phyloP scores from a whole-genome alignment of 2,113 vertebrate species.

The Mus pahari region DNA sequence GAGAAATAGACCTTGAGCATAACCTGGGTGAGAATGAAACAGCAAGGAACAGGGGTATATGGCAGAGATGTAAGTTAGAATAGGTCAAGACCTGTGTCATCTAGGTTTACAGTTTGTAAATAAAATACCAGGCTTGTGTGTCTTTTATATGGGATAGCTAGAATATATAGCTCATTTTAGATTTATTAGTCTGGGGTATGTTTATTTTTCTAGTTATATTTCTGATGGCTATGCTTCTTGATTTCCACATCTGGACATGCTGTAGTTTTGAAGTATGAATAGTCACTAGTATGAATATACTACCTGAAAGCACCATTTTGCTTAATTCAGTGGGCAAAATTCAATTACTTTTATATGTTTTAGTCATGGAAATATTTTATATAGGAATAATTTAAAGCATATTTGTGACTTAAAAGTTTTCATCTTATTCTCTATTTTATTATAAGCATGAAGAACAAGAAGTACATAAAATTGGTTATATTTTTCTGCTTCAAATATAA shows the following conservation, averaged over 20 bases:
- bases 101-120: no score
- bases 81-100: no score
- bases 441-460: background rate
- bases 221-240: background rate
- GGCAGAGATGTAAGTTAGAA: no score
- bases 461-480: background rate
- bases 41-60: no score
- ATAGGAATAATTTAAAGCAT: conserved; percentile 24
- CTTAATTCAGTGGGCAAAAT: background rate
- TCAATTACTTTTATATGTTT: background rate
- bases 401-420: conserved; percentile 15
- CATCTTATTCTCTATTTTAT: conserved; percentile 6
- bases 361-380: conserved; percentile 42
- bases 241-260: background rate
- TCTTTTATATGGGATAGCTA: no score
- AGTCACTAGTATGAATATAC: background rate
- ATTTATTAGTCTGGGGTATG: background rate
- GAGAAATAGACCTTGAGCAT: no score
- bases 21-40: no score
- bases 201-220: background rate
- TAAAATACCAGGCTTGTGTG: no score
- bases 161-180: no score
- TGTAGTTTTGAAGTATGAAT: background rate
- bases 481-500: background rate
- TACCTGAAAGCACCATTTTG: conserved; percentile 7